phyloP scores from a whole-genome alignment of 2,888 invertebrate genomes.

The Vanessa cardui region DNA sequence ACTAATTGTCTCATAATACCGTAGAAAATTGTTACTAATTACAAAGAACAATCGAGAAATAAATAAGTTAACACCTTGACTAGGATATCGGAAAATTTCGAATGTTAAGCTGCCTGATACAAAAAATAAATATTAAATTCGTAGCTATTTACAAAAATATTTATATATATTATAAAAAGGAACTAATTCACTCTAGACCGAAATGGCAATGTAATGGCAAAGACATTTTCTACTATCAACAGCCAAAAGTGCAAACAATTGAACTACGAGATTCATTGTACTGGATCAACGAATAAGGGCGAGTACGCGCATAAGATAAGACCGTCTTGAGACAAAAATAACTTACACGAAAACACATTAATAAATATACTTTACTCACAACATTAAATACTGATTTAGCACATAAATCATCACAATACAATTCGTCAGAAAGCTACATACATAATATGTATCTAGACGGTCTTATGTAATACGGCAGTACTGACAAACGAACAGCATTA shows the following conservation, averaged over 20 bases:
- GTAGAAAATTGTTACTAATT: constrained; percentile 62
- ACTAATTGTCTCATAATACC: constrained; percentile 50
- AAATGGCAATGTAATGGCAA: constrained; percentile 82
- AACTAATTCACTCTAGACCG: constrained; percentile 79
- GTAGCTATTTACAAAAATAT: constrained; percentile 74
- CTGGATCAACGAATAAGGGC: constrained; percentile 46
- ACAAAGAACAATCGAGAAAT: constrained; percentile 64
- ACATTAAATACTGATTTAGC: constrained; percentile 23
- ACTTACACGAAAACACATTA: constrained; percentile 18
- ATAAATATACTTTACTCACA: constrained; percentile 22
- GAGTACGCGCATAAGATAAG: constrained; percentile 19
- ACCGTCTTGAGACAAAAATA: constrained; percentile 24
- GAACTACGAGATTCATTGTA: constrained; percentile 51
- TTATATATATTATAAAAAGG: constrained; percentile 69
- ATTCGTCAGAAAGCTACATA: constrained; percentile 11
- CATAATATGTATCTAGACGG: constrained; percentile 20
- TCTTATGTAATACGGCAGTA: constrained; percentile 12
- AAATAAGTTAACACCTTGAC: constrained; percentile 79
- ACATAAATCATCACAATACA: constrained; percentile 8
- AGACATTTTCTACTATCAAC: constrained; percentile 66
- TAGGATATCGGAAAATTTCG: constrained; percentile 79
- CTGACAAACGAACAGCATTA: constrained; percentile 34
- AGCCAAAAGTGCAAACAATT: constrained; percentile 66
- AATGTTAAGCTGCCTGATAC: constrained; percentile 62
- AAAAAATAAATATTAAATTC: constrained; percentile 75